Evolutionary conservation across 2,113 vertebrate species (phyloP), one percentile per base, ranked within the genome.

Genomic region (Larimichthys crocea): DNA sequence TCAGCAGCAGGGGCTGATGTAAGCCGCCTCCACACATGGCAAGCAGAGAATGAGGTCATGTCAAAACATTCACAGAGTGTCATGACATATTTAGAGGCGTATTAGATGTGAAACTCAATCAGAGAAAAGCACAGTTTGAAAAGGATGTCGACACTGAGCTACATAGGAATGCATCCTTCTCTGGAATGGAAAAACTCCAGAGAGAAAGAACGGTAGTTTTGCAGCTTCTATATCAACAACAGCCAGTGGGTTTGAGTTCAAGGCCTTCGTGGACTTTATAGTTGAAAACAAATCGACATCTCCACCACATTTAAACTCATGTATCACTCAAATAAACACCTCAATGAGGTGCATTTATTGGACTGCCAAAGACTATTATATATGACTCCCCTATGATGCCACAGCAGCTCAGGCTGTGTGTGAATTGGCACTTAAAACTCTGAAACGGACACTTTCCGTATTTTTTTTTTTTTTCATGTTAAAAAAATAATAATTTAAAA

Each of bases 11-110:
- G 68, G 57, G 85, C 40, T 80, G 81, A 82, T 85, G 79, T 74
- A 76, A 90, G 73, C 76, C 48, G 40, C 71, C 77, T 79, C 63
- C 50, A 53, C 80, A 76, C 68, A 83, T 77, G 82, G 67, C 74
- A 73, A 84, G 72, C 69, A 5, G 62, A 74, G 67, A 91, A 86
- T 86, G 79, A 90, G 87, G 82, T 89, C 70, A 83, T 79, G 86
- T 87, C 74, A 77, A 85, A 88, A 87, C 84, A 80, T 74, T 67
- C 62, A 26, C 26, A 10, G 16, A 52, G 49, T 59, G 62, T 76
- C 75, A 12, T 80, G 84, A 87, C 85, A 80, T 78, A 77, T 87
- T 84, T 64, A 64, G 66, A 79, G 70, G 48, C 17, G 16, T 48
- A 67, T 84, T 68, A 64, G 74, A 85, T 75, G 79, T 79, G 69